Percentiles rank a stretch among this genome's conserved stretches.
Conservation (phyloP, 2,888 invertebrate genomes). For the Protophormia terraenovae region DNA sequence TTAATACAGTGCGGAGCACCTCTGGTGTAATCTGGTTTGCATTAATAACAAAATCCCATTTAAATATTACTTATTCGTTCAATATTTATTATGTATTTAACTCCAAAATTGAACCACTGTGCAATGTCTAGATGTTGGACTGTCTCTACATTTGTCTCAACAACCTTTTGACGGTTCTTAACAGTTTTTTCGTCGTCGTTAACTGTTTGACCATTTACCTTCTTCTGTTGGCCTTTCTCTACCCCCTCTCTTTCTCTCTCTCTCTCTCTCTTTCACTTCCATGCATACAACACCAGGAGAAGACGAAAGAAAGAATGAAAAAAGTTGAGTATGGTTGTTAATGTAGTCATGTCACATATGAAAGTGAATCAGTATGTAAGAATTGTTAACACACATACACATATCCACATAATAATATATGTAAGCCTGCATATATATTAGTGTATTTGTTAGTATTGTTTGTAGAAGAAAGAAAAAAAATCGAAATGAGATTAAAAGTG, state of each 20-base stretch:
- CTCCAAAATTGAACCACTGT: neutral
- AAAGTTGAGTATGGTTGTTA: conserved; percentile 37
- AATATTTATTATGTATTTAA: no score
- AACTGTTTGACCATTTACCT: conserved; percentile 42
- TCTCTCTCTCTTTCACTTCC: neutral
- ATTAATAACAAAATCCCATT: no score
- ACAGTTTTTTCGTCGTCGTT: conserved; percentile 39
- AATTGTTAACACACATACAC: conserved; percentile 31
- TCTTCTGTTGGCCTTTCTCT: conserved; percentile 33
- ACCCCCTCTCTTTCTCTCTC: neutral
- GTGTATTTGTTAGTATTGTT: neutral
- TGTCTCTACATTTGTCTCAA: neutral
- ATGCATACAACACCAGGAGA: neutral
- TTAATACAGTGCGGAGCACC: no score
- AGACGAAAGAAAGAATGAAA: neutral
- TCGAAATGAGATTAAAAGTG: conserved; percentile 65
- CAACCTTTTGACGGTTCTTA: conserved; percentile 40
- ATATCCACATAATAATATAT: neutral
- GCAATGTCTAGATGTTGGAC: conserved; percentile 21
- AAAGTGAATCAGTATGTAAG: conserved; percentile 64
- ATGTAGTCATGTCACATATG: conserved; percentile 64
- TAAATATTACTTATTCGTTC: no score
- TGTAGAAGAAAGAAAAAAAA: conserved; percentile 16
- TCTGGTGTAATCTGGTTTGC: no score
- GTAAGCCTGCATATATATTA: neutral